A percentile compares a stretch with the other conserved stretches of the same genome.
Conservation (phyloP, 2,797 vertebrate species). For the Neosalanx taihuensis region DNA sequence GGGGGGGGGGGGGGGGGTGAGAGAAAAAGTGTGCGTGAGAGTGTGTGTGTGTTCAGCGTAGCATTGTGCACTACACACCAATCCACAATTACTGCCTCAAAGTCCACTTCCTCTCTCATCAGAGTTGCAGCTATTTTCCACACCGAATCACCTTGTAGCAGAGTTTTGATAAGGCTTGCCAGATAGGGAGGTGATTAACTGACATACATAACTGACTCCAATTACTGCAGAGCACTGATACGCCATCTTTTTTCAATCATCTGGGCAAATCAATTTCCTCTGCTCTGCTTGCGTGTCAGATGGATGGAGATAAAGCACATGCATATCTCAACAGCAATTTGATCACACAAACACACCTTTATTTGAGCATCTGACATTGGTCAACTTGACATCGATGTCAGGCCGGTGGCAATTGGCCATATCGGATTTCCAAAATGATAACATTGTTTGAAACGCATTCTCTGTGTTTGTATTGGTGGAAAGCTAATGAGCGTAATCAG, state of each 20-base stretch:
- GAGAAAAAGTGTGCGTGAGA: background rate
- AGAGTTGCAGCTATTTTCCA: background rate
- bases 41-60: slow-evolving; percentile 1
- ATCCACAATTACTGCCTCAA: slow-evolving; percentile 1
- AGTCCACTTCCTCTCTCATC: background rate
- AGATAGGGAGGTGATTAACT: background rate
- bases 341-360: background rate
- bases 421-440: background rate
- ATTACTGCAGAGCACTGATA: background rate
- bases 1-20: background rate
- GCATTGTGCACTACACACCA: background rate
- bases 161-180: background rate
- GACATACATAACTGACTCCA: background rate
- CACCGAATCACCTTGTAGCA: background rate
- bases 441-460: background rate
- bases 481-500: background rate
- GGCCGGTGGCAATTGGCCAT: background rate
- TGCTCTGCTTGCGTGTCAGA: background rate
- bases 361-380: background rate
- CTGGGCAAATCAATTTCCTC: slow-evolving; percentile 6
- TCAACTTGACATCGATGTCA: too few species aligned
- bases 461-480: background rate
- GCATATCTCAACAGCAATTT: background rate
- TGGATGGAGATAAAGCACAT: background rate
- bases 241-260: background rate